Conservation (phyloP, 2,113 vertebrate genomes). For the Neotragus pygmaeus region DNA sequence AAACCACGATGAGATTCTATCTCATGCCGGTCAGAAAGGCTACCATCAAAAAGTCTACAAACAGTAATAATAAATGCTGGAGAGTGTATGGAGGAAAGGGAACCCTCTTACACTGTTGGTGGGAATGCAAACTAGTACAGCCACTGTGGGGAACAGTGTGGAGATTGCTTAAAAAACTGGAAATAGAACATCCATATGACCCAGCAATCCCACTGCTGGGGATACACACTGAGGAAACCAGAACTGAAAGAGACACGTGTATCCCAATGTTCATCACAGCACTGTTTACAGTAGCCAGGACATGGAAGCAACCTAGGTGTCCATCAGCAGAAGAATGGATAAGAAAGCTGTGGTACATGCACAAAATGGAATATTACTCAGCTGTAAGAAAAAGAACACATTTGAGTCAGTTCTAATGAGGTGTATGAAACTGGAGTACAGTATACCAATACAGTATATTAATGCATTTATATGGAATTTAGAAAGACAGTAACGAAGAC, state of each 20-base stretch:
- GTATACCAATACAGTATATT: neutral
- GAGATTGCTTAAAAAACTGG: neutral
- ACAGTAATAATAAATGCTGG: neutral
- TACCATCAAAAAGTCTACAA: neutral
- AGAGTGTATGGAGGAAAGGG: neutral
- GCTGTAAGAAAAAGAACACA: neutral
- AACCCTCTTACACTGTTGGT: neutral
- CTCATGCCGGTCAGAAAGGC: accelerated
- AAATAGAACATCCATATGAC: accelerated
- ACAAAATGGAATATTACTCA: neutral
- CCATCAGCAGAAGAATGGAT: neutral
- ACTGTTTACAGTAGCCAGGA: neutral
- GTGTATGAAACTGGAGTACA: neutral
- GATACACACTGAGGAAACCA: neutral
- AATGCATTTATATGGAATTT: neutral
- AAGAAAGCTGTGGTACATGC: neutral
- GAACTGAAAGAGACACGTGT: accelerated
- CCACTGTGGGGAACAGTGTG: neutral
- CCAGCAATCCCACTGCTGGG: neutral
- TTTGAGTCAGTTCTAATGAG: neutral
- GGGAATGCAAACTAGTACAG: neutral
- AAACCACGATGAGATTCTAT: neutral
- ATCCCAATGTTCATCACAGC: accelerated
- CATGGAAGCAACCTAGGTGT: neutral
- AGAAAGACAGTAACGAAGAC: accelerated